phyloP scores from a whole-genome alignment of 2,888 invertebrate genomes.

The Protodeltote pygarga region DNA sequence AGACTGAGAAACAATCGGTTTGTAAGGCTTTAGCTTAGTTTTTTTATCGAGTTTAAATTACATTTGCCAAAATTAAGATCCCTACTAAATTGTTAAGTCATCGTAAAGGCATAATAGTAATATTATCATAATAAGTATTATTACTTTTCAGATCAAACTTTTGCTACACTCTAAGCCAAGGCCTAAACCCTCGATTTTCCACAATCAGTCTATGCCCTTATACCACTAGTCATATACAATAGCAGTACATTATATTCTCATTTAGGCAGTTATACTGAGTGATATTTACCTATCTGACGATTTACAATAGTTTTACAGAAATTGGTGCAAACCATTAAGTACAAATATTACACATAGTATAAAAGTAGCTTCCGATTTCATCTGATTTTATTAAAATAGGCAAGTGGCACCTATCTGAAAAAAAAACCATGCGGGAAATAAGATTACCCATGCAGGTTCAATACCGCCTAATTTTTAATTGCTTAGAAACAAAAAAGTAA shows the following conservation, averaged over 20 bases:
- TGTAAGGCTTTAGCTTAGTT: neutral
- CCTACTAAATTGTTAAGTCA: no score
- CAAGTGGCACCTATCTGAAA: slow-evolving; percentile 7
- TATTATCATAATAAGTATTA: neutral
- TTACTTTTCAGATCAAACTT: neutral
- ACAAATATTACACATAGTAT: slow-evolving; percentile 59
- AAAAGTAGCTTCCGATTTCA: slow-evolving; percentile 32
- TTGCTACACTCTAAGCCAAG: neutral
- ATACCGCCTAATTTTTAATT: slow-evolving; percentile 12
- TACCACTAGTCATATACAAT: slow-evolving; percentile 78
- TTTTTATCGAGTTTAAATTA: no score
- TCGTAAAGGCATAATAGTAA: slow-evolving; percentile 6
- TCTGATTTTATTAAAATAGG: slow-evolving; percentile 13
- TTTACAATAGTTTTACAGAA: slow-evolving; percentile 51
- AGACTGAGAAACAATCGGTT: slow-evolving; percentile 50
- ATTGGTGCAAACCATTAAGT: slow-evolving; percentile 67
- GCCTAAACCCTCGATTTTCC: slow-evolving; percentile 14
- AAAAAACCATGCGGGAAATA: neutral
- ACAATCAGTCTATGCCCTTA: slow-evolving; percentile 58
- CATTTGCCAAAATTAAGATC: no score
- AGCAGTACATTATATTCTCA: slow-evolving; percentile 71
- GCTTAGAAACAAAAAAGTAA: slow-evolving; percentile 38
- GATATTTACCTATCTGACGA: slow-evolving; percentile 61
- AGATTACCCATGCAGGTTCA: slow-evolving; percentile 27
- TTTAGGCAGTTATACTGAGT: slow-evolving; percentile 65